Evolutionary conservation across 2,113 vertebrate genomes (phyloP), one percentile per base, ranked within the genome.

Genomic region (Amphilophus citrinellus): DNA sequence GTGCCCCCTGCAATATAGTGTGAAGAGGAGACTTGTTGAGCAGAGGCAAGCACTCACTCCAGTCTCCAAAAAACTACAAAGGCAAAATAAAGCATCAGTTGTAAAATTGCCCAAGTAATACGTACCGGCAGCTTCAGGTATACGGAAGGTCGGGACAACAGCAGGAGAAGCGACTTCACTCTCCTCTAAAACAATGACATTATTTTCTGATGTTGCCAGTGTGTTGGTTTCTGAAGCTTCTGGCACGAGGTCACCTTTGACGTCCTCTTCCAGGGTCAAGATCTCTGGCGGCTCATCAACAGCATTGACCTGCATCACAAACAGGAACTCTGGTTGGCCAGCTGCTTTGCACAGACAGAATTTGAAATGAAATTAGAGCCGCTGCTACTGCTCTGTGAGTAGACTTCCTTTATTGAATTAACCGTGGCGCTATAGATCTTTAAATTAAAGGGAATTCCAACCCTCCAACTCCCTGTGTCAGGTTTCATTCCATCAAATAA

Each of bases 121-220:
- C 93, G 93, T 80, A 96, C 95, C 85, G 5, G 73, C 86, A 44
- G 79, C 47, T 73, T 65, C 86, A 73, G 90, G 87, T 37, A 47
- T 76, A 14, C 1, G 18, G 2, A 79, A 80, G 62, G 62, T 63
- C 32, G 61, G 58, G 3, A 61, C 73, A n/a, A 76, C 62, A 56
- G 80, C 42, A 2, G 87, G 30, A 61, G 92, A 58, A 22, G 39
- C 61, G 9, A 84, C 60, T 42, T 42, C 76, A 15, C 84, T 94
- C 80, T 94, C 95, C 61, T 93, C 94, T 77, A 95, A 77, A 58
- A 95, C 22, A 15, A 91, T 76, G 10, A 94, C 50, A 53, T 95
- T 78, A n/a, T 86, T 91, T 66, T 88, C 89, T 30, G 53, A 35
- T 17, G 78, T 62, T 4, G 15, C 14, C 76, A 22, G 59, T 3